Evolutionary conservation across 2,113 vertebrate species (phyloP).

Genomic region (Parus major): DNA sequence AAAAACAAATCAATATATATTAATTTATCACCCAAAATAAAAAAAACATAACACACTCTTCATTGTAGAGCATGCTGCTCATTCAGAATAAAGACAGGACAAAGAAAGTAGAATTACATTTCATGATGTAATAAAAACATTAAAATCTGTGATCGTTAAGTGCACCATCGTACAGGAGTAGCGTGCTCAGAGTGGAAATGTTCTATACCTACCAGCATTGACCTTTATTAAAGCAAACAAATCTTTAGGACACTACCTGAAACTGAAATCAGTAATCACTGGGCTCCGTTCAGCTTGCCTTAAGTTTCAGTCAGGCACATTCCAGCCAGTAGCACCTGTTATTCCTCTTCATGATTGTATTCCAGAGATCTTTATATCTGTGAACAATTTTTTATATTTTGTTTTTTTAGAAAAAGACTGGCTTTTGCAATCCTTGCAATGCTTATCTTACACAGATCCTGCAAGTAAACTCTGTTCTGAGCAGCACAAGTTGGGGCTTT

Average conservation of each 20-base stretch:
- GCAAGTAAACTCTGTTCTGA: conserved; percentile 78
- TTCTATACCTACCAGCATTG: conserved; percentile 79
- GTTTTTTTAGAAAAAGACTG: conserved; percentile 29
- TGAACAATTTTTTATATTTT: neutral
- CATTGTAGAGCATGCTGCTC: conserved; percentile 49
- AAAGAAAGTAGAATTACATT: conserved; percentile 74
- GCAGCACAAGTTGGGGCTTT: conserved; percentile 76
- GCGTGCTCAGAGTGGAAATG: conserved; percentile 80
- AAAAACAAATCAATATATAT: conserved; percentile 50
- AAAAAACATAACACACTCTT: conserved; percentile 34
- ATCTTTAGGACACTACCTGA: conserved; percentile 14
- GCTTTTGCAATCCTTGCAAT: conserved; percentile 52
- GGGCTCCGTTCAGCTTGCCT: neutral
- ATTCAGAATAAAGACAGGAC: conserved; percentile 44
- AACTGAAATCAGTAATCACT: conserved; percentile 10
- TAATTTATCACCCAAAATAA: conserved; percentile 38
- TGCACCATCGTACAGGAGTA: conserved; percentile 78
- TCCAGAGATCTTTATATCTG: conserved; percentile 2
- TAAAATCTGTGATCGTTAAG: conserved; percentile 76
- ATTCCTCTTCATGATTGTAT: conserved; percentile 20
- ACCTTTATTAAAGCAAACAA: conserved; percentile 63
- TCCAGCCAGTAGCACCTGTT: conserved; percentile 37
- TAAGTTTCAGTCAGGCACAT: conserved; percentile 2
- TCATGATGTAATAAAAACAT: conserved; percentile 76
- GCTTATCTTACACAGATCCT: conserved; percentile 53